Percentiles rank a stretch among this genome's conserved stretches.
phyloP scores from a whole-genome alignment of 1,140 invertebrate genomes.

The Aphelenchoides avenae region DNA sequence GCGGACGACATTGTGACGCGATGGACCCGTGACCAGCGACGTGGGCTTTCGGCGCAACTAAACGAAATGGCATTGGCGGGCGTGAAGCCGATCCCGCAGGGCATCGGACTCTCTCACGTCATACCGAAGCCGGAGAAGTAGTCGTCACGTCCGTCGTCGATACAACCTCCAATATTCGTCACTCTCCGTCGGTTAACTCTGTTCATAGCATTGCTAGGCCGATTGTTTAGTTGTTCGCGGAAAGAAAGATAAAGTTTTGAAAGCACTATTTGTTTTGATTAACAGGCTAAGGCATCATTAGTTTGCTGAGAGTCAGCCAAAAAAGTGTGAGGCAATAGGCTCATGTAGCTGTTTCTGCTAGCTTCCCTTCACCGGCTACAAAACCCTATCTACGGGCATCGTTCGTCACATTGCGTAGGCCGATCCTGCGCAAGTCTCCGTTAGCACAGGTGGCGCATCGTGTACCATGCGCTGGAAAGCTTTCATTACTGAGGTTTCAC shows the following conservation, averaged over 20 bases:
- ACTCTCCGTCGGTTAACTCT: not conserved
- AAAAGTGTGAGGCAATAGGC: too few relatives aligned
- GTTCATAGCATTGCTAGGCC: conserved; percentile 6
- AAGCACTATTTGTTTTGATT: not conserved
- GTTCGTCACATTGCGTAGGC: too few relatives aligned
- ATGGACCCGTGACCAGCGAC: conserved; percentile 54
- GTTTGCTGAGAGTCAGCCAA: not conserved
- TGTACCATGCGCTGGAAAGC: too few relatives aligned
- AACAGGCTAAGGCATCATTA: not conserved
- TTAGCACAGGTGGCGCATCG: too few relatives aligned
- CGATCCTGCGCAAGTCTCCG: too few relatives aligned
- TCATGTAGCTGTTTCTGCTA: too few relatives aligned
- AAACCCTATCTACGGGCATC: too few relatives aligned
- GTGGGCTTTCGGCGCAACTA: conserved; percentile 26
- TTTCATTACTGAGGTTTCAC: too few relatives aligned
- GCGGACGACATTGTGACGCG: conserved; percentile 47
- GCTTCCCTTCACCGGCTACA: too few relatives aligned
- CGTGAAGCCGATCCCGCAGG: conserved; percentile 41
- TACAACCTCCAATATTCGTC: not conserved
- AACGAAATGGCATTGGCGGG: conserved; percentile 40
- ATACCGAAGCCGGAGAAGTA: conserved; percentile 39
- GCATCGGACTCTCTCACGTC: conserved; percentile 52
- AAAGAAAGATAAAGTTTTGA: conserved; percentile 6
- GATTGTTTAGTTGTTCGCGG: conserved; percentile 2
- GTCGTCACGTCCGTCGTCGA: conserved; percentile 5